These are phyloP conservation scores for Arrhamphus sclerolepis DNA, from an alignment of 2,797 vertebrate species.

Conservation along the genomic window DNA sequence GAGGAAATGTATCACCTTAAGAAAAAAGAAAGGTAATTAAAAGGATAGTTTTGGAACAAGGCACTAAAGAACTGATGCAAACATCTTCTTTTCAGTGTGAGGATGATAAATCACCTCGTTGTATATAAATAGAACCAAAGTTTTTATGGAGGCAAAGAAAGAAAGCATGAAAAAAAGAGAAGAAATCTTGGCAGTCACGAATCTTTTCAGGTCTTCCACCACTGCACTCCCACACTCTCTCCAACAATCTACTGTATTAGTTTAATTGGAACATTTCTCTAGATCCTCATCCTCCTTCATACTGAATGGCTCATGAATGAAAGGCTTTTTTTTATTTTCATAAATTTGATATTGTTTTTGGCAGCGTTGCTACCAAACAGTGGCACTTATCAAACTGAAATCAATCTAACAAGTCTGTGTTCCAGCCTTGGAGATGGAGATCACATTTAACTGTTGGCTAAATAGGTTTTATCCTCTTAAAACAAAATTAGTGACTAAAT, in stretches of 20 bases:
- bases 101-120: background rate
- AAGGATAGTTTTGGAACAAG: too few species aligned
- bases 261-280: conserved; percentile 24
- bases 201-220: background rate
- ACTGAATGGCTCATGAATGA: conserved; percentile 11
- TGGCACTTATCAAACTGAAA: background rate
- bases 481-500: background rate
- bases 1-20: too few species aligned
- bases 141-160: background rate
- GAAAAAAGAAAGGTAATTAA: too few species aligned
- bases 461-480: conserved; percentile 2
- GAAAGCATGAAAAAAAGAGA: too few species aligned
- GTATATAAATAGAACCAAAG: background rate
- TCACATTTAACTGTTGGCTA: background rate
- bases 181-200: too few species aligned
- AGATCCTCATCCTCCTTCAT: conserved; percentile 19
- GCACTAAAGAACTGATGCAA: too few species aligned
- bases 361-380: background rate
- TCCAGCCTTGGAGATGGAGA: background rate
- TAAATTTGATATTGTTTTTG: background rate
- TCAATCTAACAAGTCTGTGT: background rate
- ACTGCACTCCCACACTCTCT: conserved; percentile 3
- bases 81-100: too few species aligned
- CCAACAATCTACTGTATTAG: conserved; percentile 29
- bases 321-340: conserved; percentile 1